Percentiles rank a stretch among this genome's conserved stretches.
These are phyloP conservation scores for Tetrax tetrax DNA, from an alignment of 2,113 vertebrate species.

Conservation along the genomic window DNA sequence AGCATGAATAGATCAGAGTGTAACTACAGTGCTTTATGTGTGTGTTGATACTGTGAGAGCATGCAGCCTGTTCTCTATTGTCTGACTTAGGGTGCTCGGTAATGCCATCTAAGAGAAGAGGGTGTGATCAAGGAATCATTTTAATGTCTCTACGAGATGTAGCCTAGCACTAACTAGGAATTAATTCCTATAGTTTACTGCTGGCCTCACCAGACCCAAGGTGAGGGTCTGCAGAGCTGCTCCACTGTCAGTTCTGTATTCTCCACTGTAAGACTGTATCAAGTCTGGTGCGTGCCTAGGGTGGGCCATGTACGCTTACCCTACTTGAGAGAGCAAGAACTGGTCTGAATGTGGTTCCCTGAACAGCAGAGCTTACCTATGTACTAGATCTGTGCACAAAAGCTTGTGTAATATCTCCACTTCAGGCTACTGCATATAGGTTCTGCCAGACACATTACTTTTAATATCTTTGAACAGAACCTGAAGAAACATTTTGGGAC, in stretches of 20 bases:
- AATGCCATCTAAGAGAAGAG: background rate
- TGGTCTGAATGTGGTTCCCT: background rate
- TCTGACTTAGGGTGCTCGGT: background rate
- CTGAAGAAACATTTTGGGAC: background rate
- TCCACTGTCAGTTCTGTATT: background rate
- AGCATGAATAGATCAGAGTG: background rate
- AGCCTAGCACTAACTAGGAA: background rate
- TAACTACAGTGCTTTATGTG: background rate
- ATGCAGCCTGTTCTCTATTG: background rate
- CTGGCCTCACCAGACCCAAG: background rate
- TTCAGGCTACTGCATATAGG: background rate
- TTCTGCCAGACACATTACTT: background rate
- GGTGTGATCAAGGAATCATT: background rate
- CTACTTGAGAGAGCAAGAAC: background rate
- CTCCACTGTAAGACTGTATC: background rate
- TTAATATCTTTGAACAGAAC: background rate
- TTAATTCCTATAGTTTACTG: background rate
- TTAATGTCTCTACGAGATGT: background rate
- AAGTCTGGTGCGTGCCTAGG: background rate
- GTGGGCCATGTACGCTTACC: fast-evolving
- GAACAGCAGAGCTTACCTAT: background rate
- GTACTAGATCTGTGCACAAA: background rate
- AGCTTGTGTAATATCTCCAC: background rate
- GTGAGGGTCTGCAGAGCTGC: background rate
- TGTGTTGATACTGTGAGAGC: background rate